These are phyloP conservation scores for Drosophila aff. DNA, from an alignment of 1,140 invertebrate species.

Conservation along the genomic window DNA sequence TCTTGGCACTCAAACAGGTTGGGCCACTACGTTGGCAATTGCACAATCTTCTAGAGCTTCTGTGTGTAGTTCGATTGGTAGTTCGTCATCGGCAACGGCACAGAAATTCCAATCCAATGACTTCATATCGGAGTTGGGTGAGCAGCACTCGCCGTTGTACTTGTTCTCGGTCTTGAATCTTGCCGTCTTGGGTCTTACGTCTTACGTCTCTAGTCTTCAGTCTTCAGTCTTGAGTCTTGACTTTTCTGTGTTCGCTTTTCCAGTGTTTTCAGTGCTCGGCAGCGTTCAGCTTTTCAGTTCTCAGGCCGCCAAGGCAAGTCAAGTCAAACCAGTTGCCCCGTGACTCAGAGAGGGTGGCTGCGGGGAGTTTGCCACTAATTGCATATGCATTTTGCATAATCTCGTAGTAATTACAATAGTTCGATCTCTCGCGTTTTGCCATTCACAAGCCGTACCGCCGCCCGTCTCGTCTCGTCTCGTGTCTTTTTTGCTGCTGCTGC, in stretches of 20 bases:
- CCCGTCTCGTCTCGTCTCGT: slow-evolving; percentile 1
- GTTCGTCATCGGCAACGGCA: slow-evolving; percentile 60
- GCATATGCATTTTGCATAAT: slow-evolving; percentile 83
- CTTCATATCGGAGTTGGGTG: slow-evolving; percentile 67
- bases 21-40: slow-evolving; percentile 31
- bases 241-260: slow-evolving; percentile 11
- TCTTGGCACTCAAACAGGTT: slow-evolving; percentile 35
- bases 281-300: slow-evolving; percentile 27
- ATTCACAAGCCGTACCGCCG: slow-evolving; percentile 54
- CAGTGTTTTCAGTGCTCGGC: background rate
- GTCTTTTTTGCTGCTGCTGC: slow-evolving; percentile 1
- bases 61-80: slow-evolving; percentile 35
- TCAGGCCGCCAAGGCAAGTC: slow-evolving; percentile 60
- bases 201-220: background rate
- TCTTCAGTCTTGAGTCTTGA: background rate
- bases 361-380: slow-evolving; percentile 67
- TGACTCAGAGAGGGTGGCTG: slow-evolving; percentile 55
- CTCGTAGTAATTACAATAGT: slow-evolving; percentile 82
- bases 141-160: slow-evolving; percentile 33
- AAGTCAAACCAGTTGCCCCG: slow-evolving; percentile 79
- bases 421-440: slow-evolving; percentile 68
- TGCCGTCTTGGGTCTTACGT: background rate
- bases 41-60: slow-evolving; percentile 56
- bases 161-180: slow-evolving; percentile 39
- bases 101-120: slow-evolving; percentile 78